These are phyloP conservation scores for Sycophila texana DNA, from an alignment of 2,888 invertebrate genomes.

Conservation along the genomic window DNA sequence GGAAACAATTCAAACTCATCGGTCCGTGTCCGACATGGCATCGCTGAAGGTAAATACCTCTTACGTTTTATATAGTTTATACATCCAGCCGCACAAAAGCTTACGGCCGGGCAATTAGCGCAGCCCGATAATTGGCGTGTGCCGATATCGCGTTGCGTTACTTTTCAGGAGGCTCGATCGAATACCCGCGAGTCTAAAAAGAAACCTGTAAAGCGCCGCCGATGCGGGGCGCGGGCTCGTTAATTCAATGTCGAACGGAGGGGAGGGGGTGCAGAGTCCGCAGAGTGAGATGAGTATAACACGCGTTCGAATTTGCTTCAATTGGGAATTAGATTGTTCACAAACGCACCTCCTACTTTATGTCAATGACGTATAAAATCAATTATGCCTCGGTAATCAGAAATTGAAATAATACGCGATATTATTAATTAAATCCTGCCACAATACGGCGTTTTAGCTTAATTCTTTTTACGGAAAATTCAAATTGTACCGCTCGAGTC, in stretches of 20 bases:
- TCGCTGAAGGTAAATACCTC: conserved; percentile 91
- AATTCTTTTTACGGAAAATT: too few relatives aligned
- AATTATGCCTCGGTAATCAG: neutral
- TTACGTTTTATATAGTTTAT: neutral
- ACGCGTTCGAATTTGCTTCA: neutral
- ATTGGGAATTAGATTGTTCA: neutral
- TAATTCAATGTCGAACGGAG: too few relatives aligned
- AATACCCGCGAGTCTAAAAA: too few relatives aligned
- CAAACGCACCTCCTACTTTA: neutral
- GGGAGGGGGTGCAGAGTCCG: neutral
- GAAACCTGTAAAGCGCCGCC: too few relatives aligned
- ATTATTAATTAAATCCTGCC: neutral
- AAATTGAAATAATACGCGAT: neutral
- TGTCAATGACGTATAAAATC: conserved; percentile 4
- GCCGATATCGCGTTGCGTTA: too few relatives aligned
- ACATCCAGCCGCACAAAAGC: neutral
- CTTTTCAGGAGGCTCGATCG: too few relatives aligned
- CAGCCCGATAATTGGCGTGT: too few relatives aligned
- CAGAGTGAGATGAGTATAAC: neutral
- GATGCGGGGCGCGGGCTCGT: too few relatives aligned
- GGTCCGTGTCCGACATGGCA: conserved; percentile 99
- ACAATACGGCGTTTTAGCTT: too few relatives aligned
- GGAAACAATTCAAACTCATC: conserved; percentile 99
- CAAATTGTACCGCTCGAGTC: too few relatives aligned
- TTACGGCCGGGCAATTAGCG: too few relatives aligned